Evolutionary conservation across 2,113 vertebrate species (phyloP), one percentile per base, ranked within the genome.

Genomic region (Opisthocomus hoazin): DNA sequence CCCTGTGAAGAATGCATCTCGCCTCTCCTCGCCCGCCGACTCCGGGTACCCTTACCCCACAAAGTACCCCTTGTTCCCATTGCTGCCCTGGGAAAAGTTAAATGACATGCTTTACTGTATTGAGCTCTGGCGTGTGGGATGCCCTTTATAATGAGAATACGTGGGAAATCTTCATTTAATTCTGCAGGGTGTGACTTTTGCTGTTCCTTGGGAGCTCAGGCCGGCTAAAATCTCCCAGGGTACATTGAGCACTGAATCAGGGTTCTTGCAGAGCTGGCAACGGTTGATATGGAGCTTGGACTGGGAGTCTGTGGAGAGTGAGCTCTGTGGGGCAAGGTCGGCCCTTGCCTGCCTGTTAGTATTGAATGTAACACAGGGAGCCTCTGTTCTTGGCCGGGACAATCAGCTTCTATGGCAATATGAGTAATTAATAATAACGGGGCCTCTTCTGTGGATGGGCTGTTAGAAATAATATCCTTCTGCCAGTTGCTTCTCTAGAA

Each of bases 341-440:
- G 77, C n/a, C 53, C 61, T 93, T 91, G 26, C 50, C 48, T 7
- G 18, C n/a, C 66, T 87, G 32, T 93, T 89, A 85, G 74, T 65
- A 16, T 34, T 65, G 81, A 83, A 51, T 61, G 45, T 54, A 91
- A 60, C 74, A 93, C 80, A 87, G 56, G 56, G 80, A 82, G 61
- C 74, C 81, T 92, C 80, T 92, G 45, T 92, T 95, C 86, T 65
- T 94, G 61, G 18, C 84, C 63, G 61, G 69, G 65, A 82, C 77
- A 92, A 87, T 90, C 82, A 87, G 32, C 41, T 93, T 68, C 84
- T 89, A 65, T 56, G 84, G 84, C 76, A 96, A 92, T 96, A 94
- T 32, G 64, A 95, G 93, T 95, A 96, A 95, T 93, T 94, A 96
- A 88, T 96, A 92, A 97, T 85, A 92, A 97, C 66, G 76, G 46